These are phyloP conservation scores for Tetramorium simillimum DNA, from an alignment of 1,140 invertebrate genomes.

Conservation along the genomic window DNA sequence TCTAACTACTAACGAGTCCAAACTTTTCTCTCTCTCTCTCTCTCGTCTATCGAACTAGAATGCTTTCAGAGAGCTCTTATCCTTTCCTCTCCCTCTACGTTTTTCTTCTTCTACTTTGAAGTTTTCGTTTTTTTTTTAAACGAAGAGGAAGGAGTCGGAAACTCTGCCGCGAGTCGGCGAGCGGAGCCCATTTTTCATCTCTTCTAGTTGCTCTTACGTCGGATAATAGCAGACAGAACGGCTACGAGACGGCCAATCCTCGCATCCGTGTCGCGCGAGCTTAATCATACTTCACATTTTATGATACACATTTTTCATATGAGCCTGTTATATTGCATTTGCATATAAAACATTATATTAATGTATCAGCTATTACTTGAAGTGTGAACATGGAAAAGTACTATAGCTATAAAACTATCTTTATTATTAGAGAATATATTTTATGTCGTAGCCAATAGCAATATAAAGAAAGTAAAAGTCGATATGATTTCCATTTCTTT, in stretches of 20 bases:
- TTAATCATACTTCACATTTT: constrained; percentile 51
- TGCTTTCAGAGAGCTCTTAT: constrained; percentile 63
- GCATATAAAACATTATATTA: not conserved
- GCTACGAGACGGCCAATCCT: constrained; percentile 57
- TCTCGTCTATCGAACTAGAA: constrained; percentile 61
- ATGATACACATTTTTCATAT: constrained; percentile 19
- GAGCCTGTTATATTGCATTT: not conserved
- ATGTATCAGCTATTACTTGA: not conserved
- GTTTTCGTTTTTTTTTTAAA: constrained; percentile 72
- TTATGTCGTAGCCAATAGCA: not conserved
- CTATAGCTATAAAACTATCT: not conserved
- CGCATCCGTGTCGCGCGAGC: constrained; percentile 10
- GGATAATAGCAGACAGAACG: constrained; percentile 71
- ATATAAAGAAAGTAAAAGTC: not conserved
- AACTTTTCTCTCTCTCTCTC: constrained; percentile 65
- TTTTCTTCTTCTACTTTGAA: constrained; percentile 50
- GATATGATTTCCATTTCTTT: not conserved
- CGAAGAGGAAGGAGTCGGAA: constrained; percentile 75
- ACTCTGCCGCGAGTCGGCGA: constrained; percentile 75
- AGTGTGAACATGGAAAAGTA: not conserved
- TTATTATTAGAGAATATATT: not conserved
- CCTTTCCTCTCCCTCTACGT: constrained; percentile 34
- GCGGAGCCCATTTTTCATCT: constrained; percentile 81
- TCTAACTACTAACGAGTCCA: constrained; percentile 75
- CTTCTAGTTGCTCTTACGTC: constrained; percentile 74